A percentile compares a stretch with the other conserved stretches of the same genome.
Evolutionary conservation across 2,797 vertebrate species (phyloP).

Genomic region (Alfaro cultratus): DNA sequence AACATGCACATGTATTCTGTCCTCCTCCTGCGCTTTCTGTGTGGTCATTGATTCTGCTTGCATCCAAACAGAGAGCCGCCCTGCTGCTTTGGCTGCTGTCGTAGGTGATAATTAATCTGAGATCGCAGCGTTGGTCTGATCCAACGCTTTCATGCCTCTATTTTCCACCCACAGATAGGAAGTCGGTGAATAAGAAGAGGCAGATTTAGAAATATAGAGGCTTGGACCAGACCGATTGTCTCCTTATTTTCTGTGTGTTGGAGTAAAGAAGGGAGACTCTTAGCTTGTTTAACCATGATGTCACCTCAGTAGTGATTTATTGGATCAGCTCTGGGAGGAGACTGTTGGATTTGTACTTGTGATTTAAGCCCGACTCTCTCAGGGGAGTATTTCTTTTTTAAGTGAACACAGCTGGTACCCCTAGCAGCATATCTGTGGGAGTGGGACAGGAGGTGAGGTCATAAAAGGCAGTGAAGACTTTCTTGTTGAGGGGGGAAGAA

Average conservation of each 20-base stretch:
- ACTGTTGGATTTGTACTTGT: constrained; percentile 59
- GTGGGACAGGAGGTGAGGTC: constrained; percentile 73
- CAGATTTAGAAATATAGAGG: constrained; percentile 9
- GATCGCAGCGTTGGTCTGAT: constrained; percentile 25
- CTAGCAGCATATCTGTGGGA: constrained; percentile 65
- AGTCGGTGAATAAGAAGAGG: constrained; percentile 18
- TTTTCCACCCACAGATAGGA: constrained; percentile 49
- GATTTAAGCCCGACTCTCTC: constrained; percentile 57
- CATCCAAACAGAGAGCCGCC: constrained; percentile 37
- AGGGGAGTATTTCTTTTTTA: constrained; percentile 69
- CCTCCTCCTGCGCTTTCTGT: background rate
- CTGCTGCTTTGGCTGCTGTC: constrained; percentile 65
- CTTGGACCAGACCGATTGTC: constrained; percentile 1
- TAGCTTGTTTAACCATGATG: constrained; percentile 76
- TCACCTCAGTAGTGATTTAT: constrained; percentile 71
- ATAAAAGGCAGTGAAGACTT: constrained; percentile 39
- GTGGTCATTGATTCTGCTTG: constrained; percentile 4
- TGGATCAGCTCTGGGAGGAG: constrained; percentile 69
- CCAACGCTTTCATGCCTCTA: constrained; percentile 53
- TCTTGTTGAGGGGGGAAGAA: constrained; percentile 21
- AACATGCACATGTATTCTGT: constrained; percentile 1
- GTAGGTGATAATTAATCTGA: constrained; percentile 58
- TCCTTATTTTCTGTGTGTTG: background rate
- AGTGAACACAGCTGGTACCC: constrained; percentile 78
- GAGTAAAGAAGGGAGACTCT: constrained; percentile 40